A percentile compares a stretch with the other conserved stretches of the same genome.
phyloP scores from a whole-genome alignment of 2,888 invertebrate genomes.

The Leptopilina drosophilae region DNA sequence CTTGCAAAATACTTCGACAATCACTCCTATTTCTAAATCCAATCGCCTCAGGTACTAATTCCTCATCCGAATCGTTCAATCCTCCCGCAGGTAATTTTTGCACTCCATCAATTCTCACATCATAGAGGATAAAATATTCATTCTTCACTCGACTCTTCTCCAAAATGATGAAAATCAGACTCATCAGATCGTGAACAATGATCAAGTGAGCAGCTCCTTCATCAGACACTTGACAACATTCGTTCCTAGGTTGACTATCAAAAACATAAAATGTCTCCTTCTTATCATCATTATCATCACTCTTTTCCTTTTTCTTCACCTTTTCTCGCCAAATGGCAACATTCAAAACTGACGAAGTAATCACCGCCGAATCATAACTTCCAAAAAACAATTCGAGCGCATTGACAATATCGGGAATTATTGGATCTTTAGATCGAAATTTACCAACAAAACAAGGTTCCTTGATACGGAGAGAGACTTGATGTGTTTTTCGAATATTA shows the following conservation, averaged over 20 bases:
- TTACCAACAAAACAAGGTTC: constrained; percentile 69
- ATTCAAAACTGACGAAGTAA: constrained; percentile 67
- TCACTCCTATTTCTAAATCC: constrained; percentile 66
- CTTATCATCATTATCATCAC: background rate
- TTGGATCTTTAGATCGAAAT: constrained; percentile 69
- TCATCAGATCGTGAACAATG: constrained; percentile 63
- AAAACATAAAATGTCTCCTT: constrained; percentile 66
- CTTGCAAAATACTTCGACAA: constrained; percentile 68
- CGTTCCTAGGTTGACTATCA: constrained; percentile 68
- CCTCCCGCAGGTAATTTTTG: constrained; percentile 55
- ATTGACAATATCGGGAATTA: constrained; percentile 67
- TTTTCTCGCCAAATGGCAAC: constrained; percentile 69
- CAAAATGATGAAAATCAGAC: constrained; percentile 68
- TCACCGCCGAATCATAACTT: constrained; percentile 63
- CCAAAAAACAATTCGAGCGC: constrained; percentile 70
- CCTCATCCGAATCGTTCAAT: constrained; percentile 53
- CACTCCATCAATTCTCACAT: constrained; percentile 58
- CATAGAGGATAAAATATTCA: constrained; percentile 68
- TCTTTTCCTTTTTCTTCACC: background rate
- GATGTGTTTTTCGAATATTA: constrained; percentile 63
- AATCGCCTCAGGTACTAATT: constrained; percentile 62
- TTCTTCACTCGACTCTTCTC: constrained; percentile 68
- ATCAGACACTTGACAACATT: constrained; percentile 59
- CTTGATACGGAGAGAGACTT: constrained; percentile 64
- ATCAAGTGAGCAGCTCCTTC: constrained; percentile 69